These are phyloP conservation scores for Trichonephila clavata DNA, from an alignment of 1,140 invertebrate species.

Conservation along the genomic window DNA sequence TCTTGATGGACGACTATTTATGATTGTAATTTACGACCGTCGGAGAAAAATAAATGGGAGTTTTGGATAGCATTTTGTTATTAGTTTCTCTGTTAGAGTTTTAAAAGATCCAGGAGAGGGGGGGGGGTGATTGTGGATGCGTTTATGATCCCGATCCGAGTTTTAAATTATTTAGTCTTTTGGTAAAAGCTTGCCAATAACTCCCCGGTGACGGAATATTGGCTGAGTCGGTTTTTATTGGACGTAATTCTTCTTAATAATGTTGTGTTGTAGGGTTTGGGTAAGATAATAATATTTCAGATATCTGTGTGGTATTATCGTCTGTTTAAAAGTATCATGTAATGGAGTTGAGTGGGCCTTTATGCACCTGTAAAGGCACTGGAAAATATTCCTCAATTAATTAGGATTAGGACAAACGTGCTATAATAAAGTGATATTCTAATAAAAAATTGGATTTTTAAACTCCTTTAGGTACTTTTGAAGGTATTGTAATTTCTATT, in stretches of 20 bases:
- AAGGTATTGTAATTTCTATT: too few relatives aligned
- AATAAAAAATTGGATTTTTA: too few relatives aligned
- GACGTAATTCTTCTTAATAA: neutral
- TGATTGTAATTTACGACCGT: slow-evolving; percentile 6
- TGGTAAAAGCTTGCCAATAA: neutral
- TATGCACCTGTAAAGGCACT: too few relatives aligned
- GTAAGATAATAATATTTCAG: neutral
- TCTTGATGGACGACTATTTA: slow-evolving; percentile 17
- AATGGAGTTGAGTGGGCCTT: too few relatives aligned
- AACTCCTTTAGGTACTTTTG: too few relatives aligned
- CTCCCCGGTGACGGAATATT: neutral
- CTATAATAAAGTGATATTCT: too few relatives aligned
- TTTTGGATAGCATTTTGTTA: slow-evolving; percentile 18
- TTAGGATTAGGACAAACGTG: too few relatives aligned
- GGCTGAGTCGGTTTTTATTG: neutral
- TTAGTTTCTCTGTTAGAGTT: neutral
- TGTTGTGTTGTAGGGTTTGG: neutral
- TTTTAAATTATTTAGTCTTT: slow-evolving; percentile 32
- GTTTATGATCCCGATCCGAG: slow-evolving; percentile 23
- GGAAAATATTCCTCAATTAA: too few relatives aligned
- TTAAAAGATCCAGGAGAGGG: neutral
- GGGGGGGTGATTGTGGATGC: neutral
- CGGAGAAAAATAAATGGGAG: slow-evolving; percentile 28
- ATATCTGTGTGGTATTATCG: too few relatives aligned
- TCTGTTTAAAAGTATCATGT: too few relatives aligned